These are phyloP conservation scores for Uloborus diversus DNA, from an alignment of 1,140 invertebrate species.

Conservation along the genomic window DNA sequence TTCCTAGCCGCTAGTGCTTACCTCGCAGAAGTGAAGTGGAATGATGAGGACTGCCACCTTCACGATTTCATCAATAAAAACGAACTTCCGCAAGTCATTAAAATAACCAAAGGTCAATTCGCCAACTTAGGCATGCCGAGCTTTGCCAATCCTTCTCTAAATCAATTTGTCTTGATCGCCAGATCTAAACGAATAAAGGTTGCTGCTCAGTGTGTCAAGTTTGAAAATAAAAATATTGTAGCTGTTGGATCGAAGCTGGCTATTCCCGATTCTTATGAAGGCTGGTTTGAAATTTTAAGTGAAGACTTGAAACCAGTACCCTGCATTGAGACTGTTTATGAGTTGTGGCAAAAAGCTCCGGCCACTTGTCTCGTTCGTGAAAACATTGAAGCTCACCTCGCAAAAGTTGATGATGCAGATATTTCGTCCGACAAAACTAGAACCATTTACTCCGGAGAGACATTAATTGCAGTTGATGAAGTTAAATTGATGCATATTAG, in stretches of 20 bases:
- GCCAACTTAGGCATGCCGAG: conserved; percentile 86
- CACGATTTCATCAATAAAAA: conserved; percentile 82
- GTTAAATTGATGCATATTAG: conserved; percentile 70
- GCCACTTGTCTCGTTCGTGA: conserved; percentile 86
- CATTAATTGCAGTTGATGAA: conserved; percentile 79
- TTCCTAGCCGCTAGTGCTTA: conserved; percentile 37
- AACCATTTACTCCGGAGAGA: conserved; percentile 79
- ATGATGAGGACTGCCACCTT: conserved; percentile 79
- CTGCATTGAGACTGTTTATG: conserved; percentile 86
- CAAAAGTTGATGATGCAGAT: conserved; percentile 69
- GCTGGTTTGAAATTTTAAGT: conserved; percentile 92
- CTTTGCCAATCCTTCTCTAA: conserved; percentile 80
- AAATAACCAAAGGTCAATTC: conserved; percentile 92
- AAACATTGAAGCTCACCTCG: conserved; percentile 78
- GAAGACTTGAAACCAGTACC: conserved; percentile 89
- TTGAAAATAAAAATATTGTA: conserved; percentile 81
- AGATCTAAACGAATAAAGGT: conserved; percentile 84
- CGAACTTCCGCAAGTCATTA: conserved; percentile 82
- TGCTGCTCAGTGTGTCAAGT: conserved; percentile 85
- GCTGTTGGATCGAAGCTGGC: conserved; percentile 82
- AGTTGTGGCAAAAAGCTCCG: conserved; percentile 79
- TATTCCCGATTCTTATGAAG: conserved; percentile 90
- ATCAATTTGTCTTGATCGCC: conserved; percentile 83
- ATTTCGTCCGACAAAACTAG: conserved; percentile 75
- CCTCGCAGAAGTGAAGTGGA: conserved; percentile 73